Conservation (phyloP, 2,888 invertebrate species). For the Ischnus inquisitorius region DNA sequence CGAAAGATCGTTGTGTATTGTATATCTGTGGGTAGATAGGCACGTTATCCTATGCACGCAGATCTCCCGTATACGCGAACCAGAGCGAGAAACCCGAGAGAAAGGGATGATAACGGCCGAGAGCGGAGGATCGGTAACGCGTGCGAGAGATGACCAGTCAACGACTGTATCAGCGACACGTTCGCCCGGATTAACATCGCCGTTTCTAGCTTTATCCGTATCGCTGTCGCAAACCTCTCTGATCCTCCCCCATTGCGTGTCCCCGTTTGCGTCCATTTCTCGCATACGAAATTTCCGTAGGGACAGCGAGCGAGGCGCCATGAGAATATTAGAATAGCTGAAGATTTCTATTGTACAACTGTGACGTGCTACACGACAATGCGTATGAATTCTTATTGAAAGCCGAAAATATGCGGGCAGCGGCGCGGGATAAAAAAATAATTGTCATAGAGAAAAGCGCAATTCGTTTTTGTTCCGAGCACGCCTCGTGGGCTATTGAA, state of each 20-base stretch:
- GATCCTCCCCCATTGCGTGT: neutral
- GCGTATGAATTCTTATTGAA: slow-evolving; percentile 49
- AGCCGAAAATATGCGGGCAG: neutral
- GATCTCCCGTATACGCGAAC: slow-evolving; percentile 6
- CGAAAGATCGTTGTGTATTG: slow-evolving; percentile 2
- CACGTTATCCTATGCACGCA: slow-evolving; percentile 33
- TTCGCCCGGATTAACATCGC: slow-evolving; percentile 47
- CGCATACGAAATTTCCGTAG: slow-evolving; percentile 19
- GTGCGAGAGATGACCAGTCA: slow-evolving; percentile 50
- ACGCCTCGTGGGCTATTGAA: neutral
- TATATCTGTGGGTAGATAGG: neutral
- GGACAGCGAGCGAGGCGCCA: neutral
- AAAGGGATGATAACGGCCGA: neutral
- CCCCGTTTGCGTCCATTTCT: neutral
- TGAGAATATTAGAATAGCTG: slow-evolving; percentile 43
- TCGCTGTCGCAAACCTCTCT: neutral
- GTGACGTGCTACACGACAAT: slow-evolving; percentile 8
- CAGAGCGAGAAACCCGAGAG: slow-evolving; percentile 30
- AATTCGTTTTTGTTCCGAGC: neutral
- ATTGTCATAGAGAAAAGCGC: neutral
- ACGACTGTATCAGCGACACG: slow-evolving; percentile 61
- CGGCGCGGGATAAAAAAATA: neutral
- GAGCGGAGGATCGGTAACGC: slow-evolving; percentile 2
- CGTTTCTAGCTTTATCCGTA: slow-evolving; percentile 6
- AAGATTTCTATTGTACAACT: slow-evolving; percentile 44